Percentiles rank a stretch among this genome's conserved stretches.
These are phyloP conservation scores for Caenorhabditis sulstoni DNA, from an alignment of 2,888 invertebrate genomes.

Conservation along the genomic window DNA sequence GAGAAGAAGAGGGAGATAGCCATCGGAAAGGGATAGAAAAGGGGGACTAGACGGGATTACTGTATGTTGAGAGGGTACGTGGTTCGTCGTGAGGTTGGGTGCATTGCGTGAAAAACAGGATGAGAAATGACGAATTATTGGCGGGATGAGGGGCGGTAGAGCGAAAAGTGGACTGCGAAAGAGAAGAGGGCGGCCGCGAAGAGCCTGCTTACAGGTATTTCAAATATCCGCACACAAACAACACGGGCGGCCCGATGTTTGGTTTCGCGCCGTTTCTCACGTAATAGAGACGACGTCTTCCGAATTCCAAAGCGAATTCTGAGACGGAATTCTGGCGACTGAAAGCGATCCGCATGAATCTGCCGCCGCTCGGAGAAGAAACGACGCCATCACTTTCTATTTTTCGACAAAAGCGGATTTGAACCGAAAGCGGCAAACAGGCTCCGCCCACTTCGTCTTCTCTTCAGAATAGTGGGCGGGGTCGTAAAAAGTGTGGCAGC, in stretches of 20 bases:
- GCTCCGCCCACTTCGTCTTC: too few relatives aligned
- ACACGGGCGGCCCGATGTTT: neutral
- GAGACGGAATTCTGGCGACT: too few relatives aligned
- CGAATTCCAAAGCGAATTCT: neutral
- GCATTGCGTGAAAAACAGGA: neutral
- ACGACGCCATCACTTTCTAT: too few relatives aligned
- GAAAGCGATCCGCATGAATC: too few relatives aligned
- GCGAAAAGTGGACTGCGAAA: conserved; percentile 41
- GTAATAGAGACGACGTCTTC: neutral
- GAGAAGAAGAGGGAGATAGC: conserved; percentile 18
- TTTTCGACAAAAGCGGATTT: too few relatives aligned
- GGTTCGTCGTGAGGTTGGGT: too few relatives aligned
- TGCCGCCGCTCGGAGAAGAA: too few relatives aligned
- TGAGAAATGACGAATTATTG: conserved; percentile 34
- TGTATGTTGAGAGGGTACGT: too few relatives aligned
- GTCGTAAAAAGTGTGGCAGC: conserved; percentile 6
- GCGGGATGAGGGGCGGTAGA: conserved; percentile 11
- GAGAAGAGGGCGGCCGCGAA: neutral
- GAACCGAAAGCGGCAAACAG: too few relatives aligned
- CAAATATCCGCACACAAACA: conserved; percentile 47
- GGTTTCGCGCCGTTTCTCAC: neutral
- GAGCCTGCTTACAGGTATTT: conserved; percentile 40
- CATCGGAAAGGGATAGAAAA: too few relatives aligned
- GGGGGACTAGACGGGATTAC: too few relatives aligned
- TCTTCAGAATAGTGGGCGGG: neutral